Evolutionary conservation across 2,888 invertebrate species (phyloP).

Genomic region (Dryocosmus kuriphilus): DNA sequence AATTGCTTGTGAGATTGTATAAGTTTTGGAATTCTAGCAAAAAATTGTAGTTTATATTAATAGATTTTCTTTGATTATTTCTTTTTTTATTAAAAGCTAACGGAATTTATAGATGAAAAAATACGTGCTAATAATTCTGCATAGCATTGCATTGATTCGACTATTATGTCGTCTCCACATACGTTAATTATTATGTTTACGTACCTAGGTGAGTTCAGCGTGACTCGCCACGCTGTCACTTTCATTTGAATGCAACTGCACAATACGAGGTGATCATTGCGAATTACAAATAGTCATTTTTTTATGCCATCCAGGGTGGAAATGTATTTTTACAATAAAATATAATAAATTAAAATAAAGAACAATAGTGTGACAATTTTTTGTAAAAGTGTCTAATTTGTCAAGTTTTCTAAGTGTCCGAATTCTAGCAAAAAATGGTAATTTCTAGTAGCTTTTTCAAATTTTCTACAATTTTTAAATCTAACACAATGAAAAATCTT

Average conservation of each 20-base stretch:
- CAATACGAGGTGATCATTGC: background rate
- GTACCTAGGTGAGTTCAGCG: background rate
- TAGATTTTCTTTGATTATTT: background rate
- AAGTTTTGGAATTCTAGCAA: too few species aligned
- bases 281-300: background rate
- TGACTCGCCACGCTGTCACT: background rate
- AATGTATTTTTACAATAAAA: too few species aligned
- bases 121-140: background rate
- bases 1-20: too few species aligned
- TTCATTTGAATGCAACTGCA: background rate
- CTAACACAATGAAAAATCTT: too few species aligned
- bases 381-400: too few species aligned
- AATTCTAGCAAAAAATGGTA: too few species aligned
- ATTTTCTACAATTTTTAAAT: too few species aligned
- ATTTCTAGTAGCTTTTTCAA: too few species aligned
- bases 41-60: too few species aligned
- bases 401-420: too few species aligned
- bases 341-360: too few species aligned
- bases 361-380: too few species aligned
- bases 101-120: constrained; percentile 10
- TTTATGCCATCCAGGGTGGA: background rate
- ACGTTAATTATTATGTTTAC: constrained; percentile 17
- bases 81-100: background rate
- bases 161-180: constrained; percentile 5
- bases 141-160: constrained; percentile 6